phyloP scores from a whole-genome alignment of 2,113 vertebrate species.

The Taurulus bubalis region DNA sequence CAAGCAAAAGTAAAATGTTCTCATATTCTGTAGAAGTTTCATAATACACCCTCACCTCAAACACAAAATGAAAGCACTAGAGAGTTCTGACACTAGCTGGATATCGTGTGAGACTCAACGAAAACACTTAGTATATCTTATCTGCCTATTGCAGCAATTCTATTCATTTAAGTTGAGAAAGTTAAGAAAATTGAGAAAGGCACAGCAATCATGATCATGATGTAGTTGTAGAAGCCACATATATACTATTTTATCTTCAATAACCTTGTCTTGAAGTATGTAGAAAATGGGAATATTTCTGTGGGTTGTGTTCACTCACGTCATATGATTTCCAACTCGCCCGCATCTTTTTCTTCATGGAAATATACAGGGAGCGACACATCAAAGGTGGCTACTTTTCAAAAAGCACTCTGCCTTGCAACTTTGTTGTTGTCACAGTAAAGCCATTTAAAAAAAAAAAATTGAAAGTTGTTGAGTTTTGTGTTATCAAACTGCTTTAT shows the following conservation, averaged over 20 bases:
- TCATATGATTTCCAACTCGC: neutral
- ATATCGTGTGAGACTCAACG: neutral
- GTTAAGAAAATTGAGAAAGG: neutral
- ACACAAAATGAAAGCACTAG: neutral
- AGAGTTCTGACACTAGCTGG: neutral
- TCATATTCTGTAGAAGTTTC: neutral
- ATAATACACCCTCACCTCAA: neutral
- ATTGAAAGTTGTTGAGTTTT: neutral
- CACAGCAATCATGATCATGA: neutral
- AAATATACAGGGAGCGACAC: neutral
- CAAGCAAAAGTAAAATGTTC: neutral
- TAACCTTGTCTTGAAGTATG: neutral
- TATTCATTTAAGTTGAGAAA: neutral
- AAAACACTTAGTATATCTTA: neutral
- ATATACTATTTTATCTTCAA: neutral
- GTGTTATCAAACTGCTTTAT: neutral
- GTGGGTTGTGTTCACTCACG: neutral
- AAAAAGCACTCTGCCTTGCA: constrained; percentile 8
- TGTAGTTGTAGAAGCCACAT: neutral
- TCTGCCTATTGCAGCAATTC: neutral
- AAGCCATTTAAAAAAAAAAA: neutral
- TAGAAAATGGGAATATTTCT: neutral
- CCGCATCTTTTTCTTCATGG: neutral
- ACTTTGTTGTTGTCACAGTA: neutral
- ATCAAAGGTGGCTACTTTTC: constrained; percentile 8